phyloP scores from a whole-genome alignment of 1,140 invertebrate species.

The Drosophila kohkoa region DNA sequence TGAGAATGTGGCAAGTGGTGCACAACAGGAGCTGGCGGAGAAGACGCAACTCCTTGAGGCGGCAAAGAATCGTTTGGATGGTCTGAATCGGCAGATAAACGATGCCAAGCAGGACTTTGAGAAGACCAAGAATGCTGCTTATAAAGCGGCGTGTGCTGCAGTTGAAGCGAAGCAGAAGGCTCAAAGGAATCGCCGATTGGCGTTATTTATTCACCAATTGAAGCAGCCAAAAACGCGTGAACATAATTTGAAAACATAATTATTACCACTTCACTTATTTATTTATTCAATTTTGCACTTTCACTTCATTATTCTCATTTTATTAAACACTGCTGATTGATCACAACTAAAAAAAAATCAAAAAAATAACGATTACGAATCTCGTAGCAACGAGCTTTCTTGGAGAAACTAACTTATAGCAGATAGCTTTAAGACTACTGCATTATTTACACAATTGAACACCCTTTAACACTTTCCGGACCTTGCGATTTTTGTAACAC shows the following conservation, averaged over 20 bases:
- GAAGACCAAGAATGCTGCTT: slow-evolving; percentile 88
- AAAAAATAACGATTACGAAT: not conserved
- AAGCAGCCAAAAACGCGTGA: slow-evolving; percentile 10
- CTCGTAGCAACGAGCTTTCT: not conserved
- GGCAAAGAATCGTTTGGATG: slow-evolving; percentile 87
- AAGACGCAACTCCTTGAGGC: slow-evolving; percentile 88
- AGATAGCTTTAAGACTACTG: not conserved
- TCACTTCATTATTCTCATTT: too few species aligned
- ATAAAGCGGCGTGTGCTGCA: slow-evolving; percentile 87
- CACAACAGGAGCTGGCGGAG: slow-evolving; percentile 87
- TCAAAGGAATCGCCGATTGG: slow-evolving; percentile 32
- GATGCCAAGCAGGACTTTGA: slow-evolving; percentile 87
- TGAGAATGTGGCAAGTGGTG: slow-evolving; percentile 86
- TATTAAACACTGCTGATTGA: not conserved
- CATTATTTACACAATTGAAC: not conserved
- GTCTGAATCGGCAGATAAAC: slow-evolving; percentile 86
- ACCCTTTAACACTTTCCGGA: not conserved
- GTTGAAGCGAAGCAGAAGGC: slow-evolving; percentile 86
- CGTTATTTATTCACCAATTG: not conserved
- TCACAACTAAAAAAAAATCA: not conserved
- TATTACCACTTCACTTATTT: not conserved
- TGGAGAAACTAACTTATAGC: not conserved
- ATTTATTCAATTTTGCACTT: too few species aligned
- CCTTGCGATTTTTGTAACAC: not conserved
- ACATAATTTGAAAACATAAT: slow-evolving; percentile 7